These are phyloP conservation scores for Macrotrachela quadricornifera DNA, from an alignment of 1,140 invertebrate species.

Conservation along the genomic window DNA sequence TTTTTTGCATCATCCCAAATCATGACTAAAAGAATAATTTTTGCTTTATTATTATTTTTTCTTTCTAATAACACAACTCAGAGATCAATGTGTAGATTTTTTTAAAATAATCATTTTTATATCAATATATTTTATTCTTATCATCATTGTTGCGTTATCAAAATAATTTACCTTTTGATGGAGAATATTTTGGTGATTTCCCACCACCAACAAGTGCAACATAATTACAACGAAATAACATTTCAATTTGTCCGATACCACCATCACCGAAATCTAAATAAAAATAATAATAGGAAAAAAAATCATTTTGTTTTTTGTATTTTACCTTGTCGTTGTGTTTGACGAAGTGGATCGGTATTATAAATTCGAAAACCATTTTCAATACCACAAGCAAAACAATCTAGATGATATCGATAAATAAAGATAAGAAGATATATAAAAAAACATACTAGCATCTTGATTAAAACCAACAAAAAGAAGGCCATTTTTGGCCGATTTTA, in stretches of 20 bases:
- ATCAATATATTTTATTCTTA: too few species aligned
- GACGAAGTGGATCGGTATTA: slow-evolving; percentile 83
- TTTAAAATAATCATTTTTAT: too few species aligned
- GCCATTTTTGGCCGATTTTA: too few species aligned
- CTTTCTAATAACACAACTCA: too few species aligned
- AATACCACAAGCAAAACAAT: slow-evolving; percentile 89
- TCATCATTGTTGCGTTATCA: background rate
- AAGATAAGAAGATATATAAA: too few species aligned
- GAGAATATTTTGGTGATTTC: slow-evolving; percentile 64
- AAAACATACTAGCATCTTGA: too few species aligned
- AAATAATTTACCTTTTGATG: slow-evolving; percentile 50
- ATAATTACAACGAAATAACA: slow-evolving; percentile 92
- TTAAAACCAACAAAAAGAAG: too few species aligned
- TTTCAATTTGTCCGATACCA: slow-evolving; percentile 77
- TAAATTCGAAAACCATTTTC: slow-evolving; percentile 90
- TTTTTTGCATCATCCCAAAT: slow-evolving; percentile 95
- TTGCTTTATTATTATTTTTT: too few species aligned
- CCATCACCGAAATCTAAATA: slow-evolving; percentile 39
- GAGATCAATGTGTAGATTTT: too few species aligned
- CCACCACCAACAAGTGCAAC: slow-evolving; percentile 83
- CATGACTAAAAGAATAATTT: slow-evolving; percentile 54
- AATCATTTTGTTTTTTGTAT: too few species aligned
- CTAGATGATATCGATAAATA: slow-evolving; percentile 30
- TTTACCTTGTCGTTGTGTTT: slow-evolving; percentile 65
- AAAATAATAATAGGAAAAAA: background rate